Conservation (phyloP, 2,797 vertebrate genomes). For the Dromococcyx pavoninus region DNA sequence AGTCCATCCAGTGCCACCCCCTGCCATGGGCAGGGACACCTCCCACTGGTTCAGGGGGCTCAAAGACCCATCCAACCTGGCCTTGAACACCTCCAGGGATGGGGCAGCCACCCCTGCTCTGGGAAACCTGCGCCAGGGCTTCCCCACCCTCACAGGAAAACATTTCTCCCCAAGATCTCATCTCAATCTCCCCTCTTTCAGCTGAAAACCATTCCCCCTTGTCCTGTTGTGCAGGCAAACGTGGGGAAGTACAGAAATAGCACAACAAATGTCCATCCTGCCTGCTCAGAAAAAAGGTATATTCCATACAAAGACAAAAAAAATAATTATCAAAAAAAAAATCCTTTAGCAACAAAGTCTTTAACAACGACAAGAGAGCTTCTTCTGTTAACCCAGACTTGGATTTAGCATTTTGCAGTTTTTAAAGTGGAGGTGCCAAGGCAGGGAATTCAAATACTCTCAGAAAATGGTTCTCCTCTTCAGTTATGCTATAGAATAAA, state of each 20-base stretch:
- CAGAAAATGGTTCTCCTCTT: not conserved
- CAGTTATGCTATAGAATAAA: not conserved
- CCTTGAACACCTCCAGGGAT: no score
- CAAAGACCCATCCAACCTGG: no score
- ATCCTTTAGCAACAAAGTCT: not conserved
- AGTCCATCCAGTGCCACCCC: no score
- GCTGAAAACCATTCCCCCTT: no score
- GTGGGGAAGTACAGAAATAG: not conserved
- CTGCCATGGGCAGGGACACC: no score
- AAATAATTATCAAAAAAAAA: not conserved
- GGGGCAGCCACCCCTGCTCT: no score
- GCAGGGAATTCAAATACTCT: not conserved
- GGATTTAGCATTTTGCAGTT: not conserved
- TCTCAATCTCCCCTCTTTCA: no score
- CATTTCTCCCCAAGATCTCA: no score
- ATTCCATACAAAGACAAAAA: not conserved
- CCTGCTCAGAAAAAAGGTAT: not conserved
- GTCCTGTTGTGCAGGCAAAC: not conserved
- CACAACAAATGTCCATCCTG: accelerated
- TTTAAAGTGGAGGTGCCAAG: not conserved
- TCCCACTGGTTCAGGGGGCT: no score
- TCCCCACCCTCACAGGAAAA: no score
- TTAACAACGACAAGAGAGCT: not conserved
- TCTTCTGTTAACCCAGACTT: not conserved
- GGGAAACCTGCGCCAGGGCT: no score